Base-by-base conservation (phyloP, 2,113 vertebrate species). In the Oryzias woworae region DNA sequence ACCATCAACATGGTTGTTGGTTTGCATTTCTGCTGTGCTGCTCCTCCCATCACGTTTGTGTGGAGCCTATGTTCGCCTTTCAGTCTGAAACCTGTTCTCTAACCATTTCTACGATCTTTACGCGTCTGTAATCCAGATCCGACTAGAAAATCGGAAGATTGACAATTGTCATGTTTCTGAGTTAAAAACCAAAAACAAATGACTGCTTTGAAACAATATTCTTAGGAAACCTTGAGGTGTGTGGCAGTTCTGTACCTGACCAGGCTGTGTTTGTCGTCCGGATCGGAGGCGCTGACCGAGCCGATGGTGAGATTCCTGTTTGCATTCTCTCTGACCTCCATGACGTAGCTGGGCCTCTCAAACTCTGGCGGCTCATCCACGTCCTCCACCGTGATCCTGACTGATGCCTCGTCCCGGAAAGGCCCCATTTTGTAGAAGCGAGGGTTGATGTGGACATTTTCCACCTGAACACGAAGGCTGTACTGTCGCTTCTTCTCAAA, bases 301-400 rank as follows among this genome's bases (percentile, higher is more conserved):
- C 95, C 95, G 66, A 98, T 84, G 49, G 92, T 45, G 0, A 88
- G 92, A 81, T 93, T 94, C 65, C 88, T 79, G 52, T 82, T 82
- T 2, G 93, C 91, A 14, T 97, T 93, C 85, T 98, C 97, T 62
- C 93, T 94, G 20, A 96, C 94, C 76, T 99, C 96, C 69, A 98
- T 91, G 53, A 94, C 31, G 53, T 98, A 99, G 59, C 91, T 92
- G 61, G 90, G 68, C 44, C 91, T 92, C 79, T 93, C 92, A 61
- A 99, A 99, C 66, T 94, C 81, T 0, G 97, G 97, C 0, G 96
- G 96, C 77, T 99, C 97, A 13, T 99, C 95, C 47, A 95, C 93
- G 62, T 99, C 97, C 63, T 98, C 94, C 61, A 99, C 94, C 0
- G 80, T 41, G 41, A 99, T 92, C 91, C 94, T 95, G 51, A 99